phyloP scores from a whole-genome alignment of 2,113 vertebrate species.

The Parotia lawesii region DNA sequence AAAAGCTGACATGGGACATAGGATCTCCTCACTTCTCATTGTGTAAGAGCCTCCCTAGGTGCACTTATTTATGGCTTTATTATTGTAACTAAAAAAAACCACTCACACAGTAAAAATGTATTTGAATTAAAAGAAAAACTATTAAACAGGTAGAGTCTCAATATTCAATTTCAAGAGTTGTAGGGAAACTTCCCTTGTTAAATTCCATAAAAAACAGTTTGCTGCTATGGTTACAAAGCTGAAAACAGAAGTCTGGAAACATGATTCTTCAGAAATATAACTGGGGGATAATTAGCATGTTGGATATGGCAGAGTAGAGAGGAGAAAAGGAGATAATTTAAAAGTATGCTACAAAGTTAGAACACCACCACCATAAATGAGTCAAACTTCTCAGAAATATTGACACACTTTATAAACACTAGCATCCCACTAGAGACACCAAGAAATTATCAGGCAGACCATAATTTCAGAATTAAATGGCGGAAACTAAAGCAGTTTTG shows the following conservation, averaged over 20 bases:
- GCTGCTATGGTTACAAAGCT: conserved; percentile 37
- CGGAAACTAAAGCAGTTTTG: background rate
- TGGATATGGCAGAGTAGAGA: background rate
- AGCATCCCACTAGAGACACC: background rate
- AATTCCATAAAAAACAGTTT: conserved; percentile 38
- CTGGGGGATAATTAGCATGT: background rate
- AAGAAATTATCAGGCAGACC: background rate
- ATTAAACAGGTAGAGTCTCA: background rate
- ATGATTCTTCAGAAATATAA: conserved; percentile 2
- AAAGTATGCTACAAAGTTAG: background rate
- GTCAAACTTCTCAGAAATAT: background rate
- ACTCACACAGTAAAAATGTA: background rate
- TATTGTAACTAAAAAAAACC: background rate
- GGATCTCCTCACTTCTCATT: background rate
- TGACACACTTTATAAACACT: background rate
- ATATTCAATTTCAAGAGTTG: conserved; percentile 10
- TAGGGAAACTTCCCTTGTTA: conserved; percentile 13
- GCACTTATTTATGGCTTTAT: conserved; percentile 15
- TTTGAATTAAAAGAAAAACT: conserved; percentile 26
- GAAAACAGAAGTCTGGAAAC: conserved; percentile 8
- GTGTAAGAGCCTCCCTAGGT: background rate
- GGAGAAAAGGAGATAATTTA: background rate
- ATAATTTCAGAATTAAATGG: background rate
- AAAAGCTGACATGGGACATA: background rate
- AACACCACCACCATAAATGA: background rate